Conservation (phyloP, 2,113 vertebrate species). For the Cynocephalus volans region DNA sequence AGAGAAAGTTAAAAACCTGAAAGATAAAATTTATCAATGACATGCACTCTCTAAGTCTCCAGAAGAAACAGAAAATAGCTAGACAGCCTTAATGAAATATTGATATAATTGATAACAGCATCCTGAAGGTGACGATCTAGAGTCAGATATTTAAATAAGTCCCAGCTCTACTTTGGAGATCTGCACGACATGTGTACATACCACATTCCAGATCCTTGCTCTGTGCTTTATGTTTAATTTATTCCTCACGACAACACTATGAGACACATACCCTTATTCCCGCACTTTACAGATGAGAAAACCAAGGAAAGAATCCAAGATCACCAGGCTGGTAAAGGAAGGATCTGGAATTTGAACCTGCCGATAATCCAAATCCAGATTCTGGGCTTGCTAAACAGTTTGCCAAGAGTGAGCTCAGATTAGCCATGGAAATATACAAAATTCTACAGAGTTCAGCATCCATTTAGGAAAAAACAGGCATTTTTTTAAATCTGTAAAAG, state of each 20-base stretch:
- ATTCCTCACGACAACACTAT: background rate
- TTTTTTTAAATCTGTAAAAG: background rate
- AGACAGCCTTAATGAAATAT: background rate
- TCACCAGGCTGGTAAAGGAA: fast-evolving
- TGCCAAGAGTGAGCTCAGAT: background rate
- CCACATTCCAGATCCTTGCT: background rate
- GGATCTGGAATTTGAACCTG: background rate
- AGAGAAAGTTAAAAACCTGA: background rate
- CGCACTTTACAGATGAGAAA: background rate
- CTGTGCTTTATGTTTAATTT: background rate
- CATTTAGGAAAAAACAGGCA: background rate
- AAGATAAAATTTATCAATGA: background rate
- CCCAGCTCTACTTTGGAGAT: background rate
- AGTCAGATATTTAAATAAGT: background rate
- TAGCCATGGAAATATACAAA: fast-evolving
- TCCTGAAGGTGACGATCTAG: background rate
- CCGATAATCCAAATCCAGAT: no score
- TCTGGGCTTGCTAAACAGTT: background rate
- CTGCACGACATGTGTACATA: fast-evolving
- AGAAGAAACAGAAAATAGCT: background rate
- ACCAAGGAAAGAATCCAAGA: background rate
- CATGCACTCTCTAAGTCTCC: constrained; percentile 2
- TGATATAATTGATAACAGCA: background rate
- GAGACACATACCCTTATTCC: background rate
- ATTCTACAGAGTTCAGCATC: background rate